Conservation (phyloP, 2,113 vertebrate species). For the Albula glossodonta region DNA sequence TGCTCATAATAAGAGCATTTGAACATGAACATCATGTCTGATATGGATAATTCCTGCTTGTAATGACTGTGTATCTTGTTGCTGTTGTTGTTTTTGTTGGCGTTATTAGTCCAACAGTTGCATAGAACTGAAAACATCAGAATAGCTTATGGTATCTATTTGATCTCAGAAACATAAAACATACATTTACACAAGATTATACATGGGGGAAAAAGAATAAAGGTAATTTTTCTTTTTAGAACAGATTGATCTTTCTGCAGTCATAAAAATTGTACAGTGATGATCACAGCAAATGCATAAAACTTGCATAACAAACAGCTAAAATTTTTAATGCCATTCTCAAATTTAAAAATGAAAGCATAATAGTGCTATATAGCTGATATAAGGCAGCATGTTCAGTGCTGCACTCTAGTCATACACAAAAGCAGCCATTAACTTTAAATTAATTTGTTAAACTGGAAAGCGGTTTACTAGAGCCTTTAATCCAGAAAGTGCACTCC, state of each 20-base stretch:
- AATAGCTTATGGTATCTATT: not conserved
- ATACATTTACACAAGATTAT: not conserved
- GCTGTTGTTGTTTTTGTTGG: not conserved
- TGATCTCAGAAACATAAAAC: not conserved
- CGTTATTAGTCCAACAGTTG: not conserved
- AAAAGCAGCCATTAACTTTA: not conserved
- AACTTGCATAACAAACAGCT: too few relatives aligned
- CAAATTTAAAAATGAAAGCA: too few relatives aligned
- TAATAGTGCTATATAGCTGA: too few relatives aligned
- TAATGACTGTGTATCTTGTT: not conserved
- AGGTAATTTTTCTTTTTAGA: not conserved
- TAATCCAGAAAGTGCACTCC: slow-evolving; percentile 44
- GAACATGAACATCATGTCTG: slow-evolving; percentile 24
- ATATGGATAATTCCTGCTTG: slow-evolving; percentile 14
- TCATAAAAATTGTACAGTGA: not conserved
- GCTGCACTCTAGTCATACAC: not conserved
- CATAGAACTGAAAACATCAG: not conserved
- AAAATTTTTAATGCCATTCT: too few relatives aligned
- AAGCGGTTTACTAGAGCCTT: slow-evolving; percentile 50
- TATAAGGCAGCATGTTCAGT: not conserved
- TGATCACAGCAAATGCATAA: not conserved
- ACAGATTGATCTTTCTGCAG: not conserved
- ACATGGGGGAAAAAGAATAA: too few relatives aligned
- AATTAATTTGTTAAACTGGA: slow-evolving; percentile 18
- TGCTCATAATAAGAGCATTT: slow-evolving; percentile 39